Base-by-base conservation (phyloP, 2,888 invertebrate genomes). In the Leptopterna dolabrata region DNA sequence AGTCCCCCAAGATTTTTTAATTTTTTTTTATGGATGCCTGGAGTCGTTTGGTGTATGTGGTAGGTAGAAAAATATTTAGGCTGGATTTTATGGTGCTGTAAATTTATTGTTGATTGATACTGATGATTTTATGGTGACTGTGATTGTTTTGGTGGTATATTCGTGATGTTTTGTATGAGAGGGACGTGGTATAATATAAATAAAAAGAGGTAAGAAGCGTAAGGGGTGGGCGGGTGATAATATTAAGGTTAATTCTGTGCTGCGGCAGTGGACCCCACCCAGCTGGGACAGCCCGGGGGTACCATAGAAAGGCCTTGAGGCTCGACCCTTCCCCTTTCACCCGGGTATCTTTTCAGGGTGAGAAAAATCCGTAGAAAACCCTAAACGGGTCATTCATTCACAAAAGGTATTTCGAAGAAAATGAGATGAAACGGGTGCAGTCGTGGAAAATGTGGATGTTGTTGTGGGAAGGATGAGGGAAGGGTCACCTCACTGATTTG, bases 181-280 rank as follows among this genome's bases (percentile, higher is more conserved):
- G n/a, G n/a, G n/a, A n/a, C n/a, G n/a, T n/a, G n/a, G n/a, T n/a
- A n/a, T n/a, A n/a, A 36, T 36, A 36, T 36, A 36, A 2, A 4
- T 36, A 36, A 2, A 36, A 4, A 7, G 2, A 7, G 7, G 36
- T 36, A 36, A 4, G 7, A 70, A 1, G 36, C 1, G 43, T 9
- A 45, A 45, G n/a, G 45, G 27, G 24, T 19, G 78, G 27, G 41
- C 7, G 24, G 55, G 45, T 16, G 85, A 73, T 73, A 85, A 85
- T 85, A 85, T 71, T 85, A 41, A 45, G 73, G 85, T 85, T 85
- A 85, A 76, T 71, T 45, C 76, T 45, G 76, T 76, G 85, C 45
- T 85, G 85, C 85, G 70, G 85, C 73, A 85, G 43, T 73, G 85
- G 85, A 85, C 85, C 85, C 85, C 85, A 85, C 85, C 85, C 85